phyloP scores from a whole-genome alignment of 2,797 vertebrate genomes.

The Threskiornis aethiopicus region DNA sequence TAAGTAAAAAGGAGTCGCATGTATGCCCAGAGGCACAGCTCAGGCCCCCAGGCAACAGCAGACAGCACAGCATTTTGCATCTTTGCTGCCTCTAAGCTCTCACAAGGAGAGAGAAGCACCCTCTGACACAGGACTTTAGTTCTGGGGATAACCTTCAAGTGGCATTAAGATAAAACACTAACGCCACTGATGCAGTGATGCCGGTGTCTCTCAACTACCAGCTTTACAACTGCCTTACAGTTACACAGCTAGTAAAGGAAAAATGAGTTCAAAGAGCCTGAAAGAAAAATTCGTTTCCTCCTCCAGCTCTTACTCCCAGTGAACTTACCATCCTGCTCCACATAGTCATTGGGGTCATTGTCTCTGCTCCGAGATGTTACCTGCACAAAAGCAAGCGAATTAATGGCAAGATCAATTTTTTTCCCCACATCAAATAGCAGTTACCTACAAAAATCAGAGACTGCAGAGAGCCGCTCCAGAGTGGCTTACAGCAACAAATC shows the following conservation, averaged over 20 bases:
- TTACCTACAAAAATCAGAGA: not conserved
- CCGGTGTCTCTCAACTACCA: not conserved
- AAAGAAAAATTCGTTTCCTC: not conserved
- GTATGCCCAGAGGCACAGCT: not conserved
- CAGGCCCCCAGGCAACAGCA: not conserved
- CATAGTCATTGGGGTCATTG: conserved; percentile 95
- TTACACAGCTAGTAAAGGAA: not conserved
- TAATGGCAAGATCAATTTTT: not conserved
- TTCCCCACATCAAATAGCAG: too few relatives aligned
- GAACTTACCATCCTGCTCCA: conserved; percentile 91
- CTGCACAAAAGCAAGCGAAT: conserved; percentile 60
- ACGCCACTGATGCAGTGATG: not conserved
- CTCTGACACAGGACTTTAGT: not conserved
- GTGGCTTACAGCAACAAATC: not conserved
- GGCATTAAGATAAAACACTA: not conserved
- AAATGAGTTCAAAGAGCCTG: not conserved
- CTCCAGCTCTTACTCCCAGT: not conserved
- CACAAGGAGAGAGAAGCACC: not conserved
- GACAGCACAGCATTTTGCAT: not conserved
- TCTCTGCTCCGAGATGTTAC: conserved; percentile 96
- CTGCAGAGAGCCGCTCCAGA: not conserved
- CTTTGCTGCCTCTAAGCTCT: not conserved
- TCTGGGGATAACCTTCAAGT: not conserved
- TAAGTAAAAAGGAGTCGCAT: not conserved
- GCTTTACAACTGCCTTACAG: not conserved